Evolutionary conservation across 2,888 invertebrate genomes (phyloP).

Genomic region (Uloborus plumipes): DNA sequence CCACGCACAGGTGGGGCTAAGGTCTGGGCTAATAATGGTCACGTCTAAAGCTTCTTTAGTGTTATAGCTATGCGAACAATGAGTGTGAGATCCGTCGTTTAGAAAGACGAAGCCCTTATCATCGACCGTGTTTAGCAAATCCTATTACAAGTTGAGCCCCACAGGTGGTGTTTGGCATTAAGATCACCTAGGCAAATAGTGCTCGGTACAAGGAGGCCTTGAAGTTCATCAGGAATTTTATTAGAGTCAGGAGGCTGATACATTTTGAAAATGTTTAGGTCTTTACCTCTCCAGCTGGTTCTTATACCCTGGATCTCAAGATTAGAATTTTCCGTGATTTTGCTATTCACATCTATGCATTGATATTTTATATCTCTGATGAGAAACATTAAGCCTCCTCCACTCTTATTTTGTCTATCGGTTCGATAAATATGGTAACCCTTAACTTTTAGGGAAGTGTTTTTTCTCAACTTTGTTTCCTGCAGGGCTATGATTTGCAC

Average conservation of each 20-base stretch:
- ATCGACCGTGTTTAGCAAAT: neutral
- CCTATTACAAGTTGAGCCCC: neutral
- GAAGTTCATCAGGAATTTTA: neutral
- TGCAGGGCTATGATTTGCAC: neutral
- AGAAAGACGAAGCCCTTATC: neutral
- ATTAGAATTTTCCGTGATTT: neutral
- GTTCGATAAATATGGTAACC: neutral
- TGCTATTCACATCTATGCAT: neutral
- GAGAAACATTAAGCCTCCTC: neutral
- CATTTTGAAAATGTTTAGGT: neutral
- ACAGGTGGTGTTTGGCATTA: neutral
- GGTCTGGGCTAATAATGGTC: no score
- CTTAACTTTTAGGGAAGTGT: no score
- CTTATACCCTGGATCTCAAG: constrained; percentile 1
- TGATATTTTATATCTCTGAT: neutral
- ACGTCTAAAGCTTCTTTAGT: no score
- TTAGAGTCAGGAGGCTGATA: neutral
- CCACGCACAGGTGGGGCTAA: neutral
- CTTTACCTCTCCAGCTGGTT: neutral
- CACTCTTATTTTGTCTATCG: neutral
- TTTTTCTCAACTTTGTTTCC: no score
- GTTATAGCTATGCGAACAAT: neutral
- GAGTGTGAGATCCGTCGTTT: neutral
- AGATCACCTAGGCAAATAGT: neutral
- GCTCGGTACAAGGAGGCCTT: neutral